phyloP scores from a whole-genome alignment of 37 sponge, comb jelly and placozoan species.

The Cladorhizidae sp. region DNA sequence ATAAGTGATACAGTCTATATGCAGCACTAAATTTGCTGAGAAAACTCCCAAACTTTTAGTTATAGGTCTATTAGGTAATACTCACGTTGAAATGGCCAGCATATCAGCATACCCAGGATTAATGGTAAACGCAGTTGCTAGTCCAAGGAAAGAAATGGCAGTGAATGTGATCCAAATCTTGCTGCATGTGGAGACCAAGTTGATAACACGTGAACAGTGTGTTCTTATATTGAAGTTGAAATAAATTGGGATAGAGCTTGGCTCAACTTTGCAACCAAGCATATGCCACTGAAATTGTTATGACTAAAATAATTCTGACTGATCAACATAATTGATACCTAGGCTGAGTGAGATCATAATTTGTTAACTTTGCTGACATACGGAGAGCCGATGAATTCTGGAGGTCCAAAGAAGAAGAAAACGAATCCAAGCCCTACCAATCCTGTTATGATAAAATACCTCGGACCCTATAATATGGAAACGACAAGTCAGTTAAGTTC shows the following conservation, averaged over 20 bases:
- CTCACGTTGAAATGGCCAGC: slow-evolving; percentile 40
- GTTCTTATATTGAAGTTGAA: too few relatives aligned
- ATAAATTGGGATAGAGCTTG: too few relatives aligned
- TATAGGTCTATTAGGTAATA: not conserved
- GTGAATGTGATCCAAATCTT: slow-evolving; percentile 48
- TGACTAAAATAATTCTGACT: too few relatives aligned
- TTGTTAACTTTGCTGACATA: not conserved
- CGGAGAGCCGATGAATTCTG: slow-evolving; percentile 40
- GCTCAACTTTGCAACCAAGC: too few relatives aligned
- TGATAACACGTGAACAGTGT: too few relatives aligned
- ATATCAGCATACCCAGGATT: slow-evolving; percentile 45
- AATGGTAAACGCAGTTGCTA: slow-evolving; percentile 21
- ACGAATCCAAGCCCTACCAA: slow-evolving; percentile 20
- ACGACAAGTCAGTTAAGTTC: too few relatives aligned
- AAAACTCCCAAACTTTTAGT: not conserved
- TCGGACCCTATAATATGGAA: too few relatives aligned
- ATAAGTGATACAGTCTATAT: too few relatives aligned
- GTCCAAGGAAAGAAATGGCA: slow-evolving; percentile 32
- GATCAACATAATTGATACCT: too few relatives aligned
- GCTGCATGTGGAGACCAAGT: slow-evolving; percentile 22
- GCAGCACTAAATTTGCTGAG: too few relatives aligned
- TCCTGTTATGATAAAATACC: slow-evolving; percentile 44
- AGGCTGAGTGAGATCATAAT: too few relatives aligned
- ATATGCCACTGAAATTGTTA: too few relatives aligned
- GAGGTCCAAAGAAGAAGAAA: slow-evolving; percentile 58